phyloP scores from a whole-genome alignment of 2,888 invertebrate genomes.

The Terebella lapidaria region DNA sequence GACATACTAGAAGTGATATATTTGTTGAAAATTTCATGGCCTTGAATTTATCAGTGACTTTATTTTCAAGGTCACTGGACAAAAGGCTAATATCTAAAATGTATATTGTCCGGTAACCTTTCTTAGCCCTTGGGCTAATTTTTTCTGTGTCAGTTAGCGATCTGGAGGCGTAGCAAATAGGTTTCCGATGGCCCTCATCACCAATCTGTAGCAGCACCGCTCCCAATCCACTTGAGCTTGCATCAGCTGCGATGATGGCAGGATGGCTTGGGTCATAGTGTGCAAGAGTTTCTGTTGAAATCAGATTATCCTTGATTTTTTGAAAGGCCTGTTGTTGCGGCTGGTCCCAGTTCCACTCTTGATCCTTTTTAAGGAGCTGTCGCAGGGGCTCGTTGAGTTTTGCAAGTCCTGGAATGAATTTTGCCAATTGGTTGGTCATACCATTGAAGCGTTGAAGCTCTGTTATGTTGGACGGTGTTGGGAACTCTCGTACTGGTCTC shows the following conservation, averaged over 20 bases:
- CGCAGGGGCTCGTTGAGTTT: background rate
- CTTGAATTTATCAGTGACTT: too few species aligned
- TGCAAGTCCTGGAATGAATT: background rate
- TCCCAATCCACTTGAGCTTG: constrained; percentile 13
- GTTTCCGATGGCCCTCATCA: too few species aligned
- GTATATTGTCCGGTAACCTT: too few species aligned
- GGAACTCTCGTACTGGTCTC: too few species aligned
- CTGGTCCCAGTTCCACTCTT: background rate
- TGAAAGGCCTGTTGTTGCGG: background rate
- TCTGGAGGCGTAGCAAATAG: constrained; percentile 46
- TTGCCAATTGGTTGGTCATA: background rate
- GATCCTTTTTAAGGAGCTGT: background rate
- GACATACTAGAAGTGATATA: too few species aligned
- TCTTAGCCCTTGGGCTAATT: too few species aligned
- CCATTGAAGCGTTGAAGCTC: background rate
- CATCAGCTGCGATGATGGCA: background rate
- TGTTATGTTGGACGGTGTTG: background rate
- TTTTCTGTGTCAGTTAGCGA: constrained; percentile 48
- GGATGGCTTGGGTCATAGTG: constrained; percentile 2
- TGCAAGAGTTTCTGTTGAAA: background rate
- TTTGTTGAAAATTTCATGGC: too few species aligned
- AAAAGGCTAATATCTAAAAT: too few species aligned
- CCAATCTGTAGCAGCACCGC: constrained; percentile 33
- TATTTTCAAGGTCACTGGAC: too few species aligned
- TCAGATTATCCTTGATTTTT: constrained; percentile 8